These are phyloP conservation scores for Camptogramma bilineatum DNA, from an alignment of 2,888 invertebrate species.

Conservation along the genomic window DNA sequence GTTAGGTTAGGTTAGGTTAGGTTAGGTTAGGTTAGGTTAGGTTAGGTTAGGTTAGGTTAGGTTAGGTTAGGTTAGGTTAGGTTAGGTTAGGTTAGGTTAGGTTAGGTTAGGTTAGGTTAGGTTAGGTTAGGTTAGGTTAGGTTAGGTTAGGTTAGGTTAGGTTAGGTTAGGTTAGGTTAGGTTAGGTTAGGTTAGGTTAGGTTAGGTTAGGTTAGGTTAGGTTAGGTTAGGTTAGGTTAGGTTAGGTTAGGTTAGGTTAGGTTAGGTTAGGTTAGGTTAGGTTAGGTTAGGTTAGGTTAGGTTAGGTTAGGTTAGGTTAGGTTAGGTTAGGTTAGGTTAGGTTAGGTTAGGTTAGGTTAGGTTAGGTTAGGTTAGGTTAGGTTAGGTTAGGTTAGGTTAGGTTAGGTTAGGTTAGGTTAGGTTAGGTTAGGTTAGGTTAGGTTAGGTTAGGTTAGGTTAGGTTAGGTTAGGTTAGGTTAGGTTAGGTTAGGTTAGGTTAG, in stretches of 20 bases:
- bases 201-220: conserved; percentile 2
- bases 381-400: conserved; percentile 2
- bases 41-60: conserved; percentile 2
- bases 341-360: conserved; percentile 2
- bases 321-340: conserved; percentile 2
- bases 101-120: conserved; percentile 2
- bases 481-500: conserved; percentile 2
- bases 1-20: conserved; percentile 2
- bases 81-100: conserved; percentile 2
- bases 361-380: conserved; percentile 2
- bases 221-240: conserved; percentile 2
- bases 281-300: conserved; percentile 2
- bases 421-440: conserved; percentile 2
- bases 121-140: conserved; percentile 2
- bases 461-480: conserved; percentile 2
- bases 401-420: conserved; percentile 2
- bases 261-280: conserved; percentile 2
- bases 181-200: conserved; percentile 2
- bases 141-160: conserved; percentile 2
- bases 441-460: conserved; percentile 2
- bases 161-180: conserved; percentile 2
- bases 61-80: conserved; percentile 2
- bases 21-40: conserved; percentile 2
- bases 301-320: conserved; percentile 2
- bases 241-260: conserved; percentile 2